Evolutionary conservation across 2,888 invertebrate genomes (phyloP).

Genomic region (Frankliniella fusca): DNA sequence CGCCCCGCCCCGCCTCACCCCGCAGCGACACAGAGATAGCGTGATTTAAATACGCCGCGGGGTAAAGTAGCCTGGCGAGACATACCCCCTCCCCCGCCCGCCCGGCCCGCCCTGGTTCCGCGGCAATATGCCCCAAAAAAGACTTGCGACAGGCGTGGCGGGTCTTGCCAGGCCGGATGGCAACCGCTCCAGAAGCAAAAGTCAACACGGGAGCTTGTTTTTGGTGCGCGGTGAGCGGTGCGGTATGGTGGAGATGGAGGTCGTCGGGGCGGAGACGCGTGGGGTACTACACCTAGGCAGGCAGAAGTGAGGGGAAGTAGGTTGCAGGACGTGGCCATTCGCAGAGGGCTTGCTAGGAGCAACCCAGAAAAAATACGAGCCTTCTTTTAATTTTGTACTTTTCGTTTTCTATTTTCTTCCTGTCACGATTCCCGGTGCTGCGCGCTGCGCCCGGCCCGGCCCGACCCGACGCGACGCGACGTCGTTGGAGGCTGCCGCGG

Average conservation of each 20-base stretch:
- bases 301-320: no score
- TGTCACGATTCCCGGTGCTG: slow-evolving; percentile 27
- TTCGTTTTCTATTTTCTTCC: slow-evolving; percentile 45
- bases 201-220: no score
- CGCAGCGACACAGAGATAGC: not conserved
- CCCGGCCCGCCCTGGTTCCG: no score
- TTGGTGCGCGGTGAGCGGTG: no score
- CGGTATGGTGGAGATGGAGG: no score
- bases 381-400: slow-evolving; percentile 34
- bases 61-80: not conserved
- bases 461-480: slow-evolving; percentile 16
- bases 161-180: no score
- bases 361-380: not conserved
- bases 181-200: no score
- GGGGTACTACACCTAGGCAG: no score
- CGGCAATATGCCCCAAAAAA: no score
- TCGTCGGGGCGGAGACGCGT: no score
- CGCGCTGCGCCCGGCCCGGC: not conserved
- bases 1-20: not conserved
- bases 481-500: slow-evolving; percentile 19
- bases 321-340: not conserved
- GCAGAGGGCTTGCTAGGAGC: not conserved
- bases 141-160: no score
- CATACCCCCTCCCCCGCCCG: no score
- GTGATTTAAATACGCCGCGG: slow-evolving; percentile 17